Evolutionary conservation across 2,113 vertebrate genomes (phyloP), one percentile per base, ranked within the genome.

Genomic region (Dasyornis broadbenti): DNA sequence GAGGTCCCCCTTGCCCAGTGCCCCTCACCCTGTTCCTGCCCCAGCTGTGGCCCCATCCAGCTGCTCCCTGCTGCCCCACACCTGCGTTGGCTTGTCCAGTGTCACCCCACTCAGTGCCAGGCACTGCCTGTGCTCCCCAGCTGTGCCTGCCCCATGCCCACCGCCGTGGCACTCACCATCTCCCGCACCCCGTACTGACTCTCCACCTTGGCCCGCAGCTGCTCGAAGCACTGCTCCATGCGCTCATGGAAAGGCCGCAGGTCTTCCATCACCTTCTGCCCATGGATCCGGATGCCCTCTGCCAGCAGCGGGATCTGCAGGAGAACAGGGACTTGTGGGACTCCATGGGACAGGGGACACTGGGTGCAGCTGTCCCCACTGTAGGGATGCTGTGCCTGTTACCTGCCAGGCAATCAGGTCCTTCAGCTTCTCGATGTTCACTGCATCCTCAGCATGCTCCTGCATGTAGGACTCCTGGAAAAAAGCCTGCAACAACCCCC

Each of bases 351-450:
- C 0, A 1, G 35, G 4, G 3, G 27, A 19, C 53, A 26, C 15
- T 1, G 1, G 5, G 39, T 26, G 7, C 44, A 61, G 45, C 47
- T 23, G n/a, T 44, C n/a, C 78, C 56, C 8, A 6, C 28, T 3
- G 1, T 10, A 9, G 27, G 49, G 45, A 11, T 56, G 61, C 84
- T 11, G n/a, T 0, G 1, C 21, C 47, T 11, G 10, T 61, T 80
- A 97, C 97, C 97, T 97, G 97, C 97, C 97, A 97, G 37, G 97
- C 96, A 0, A 97, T 97, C 37, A 97, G 89, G 47, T 97, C 97
- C 94, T 97, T 93, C 75, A 97, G 91, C 92, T 89, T 96, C 63
- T 84, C 68, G 1, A 97, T 95, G 37, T 90, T 94, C 30, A 26
- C 80, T 44, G 26, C 11, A 0, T 97, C 97, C 66, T 64, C 59